phyloP scores from a whole-genome alignment of 2,888 invertebrate species.

The Abrostola tripartita region DNA sequence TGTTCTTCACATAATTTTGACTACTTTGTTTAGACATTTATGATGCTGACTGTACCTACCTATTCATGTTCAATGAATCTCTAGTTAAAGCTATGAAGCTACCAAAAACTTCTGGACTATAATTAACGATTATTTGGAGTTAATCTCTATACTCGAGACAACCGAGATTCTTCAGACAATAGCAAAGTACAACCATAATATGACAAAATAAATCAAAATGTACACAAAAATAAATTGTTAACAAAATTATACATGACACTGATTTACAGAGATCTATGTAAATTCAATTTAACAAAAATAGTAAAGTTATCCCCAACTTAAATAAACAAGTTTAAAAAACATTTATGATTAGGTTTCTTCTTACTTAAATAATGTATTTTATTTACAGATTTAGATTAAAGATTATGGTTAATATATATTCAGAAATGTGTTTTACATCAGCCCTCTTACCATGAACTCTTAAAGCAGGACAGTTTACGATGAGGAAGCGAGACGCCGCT shows the following conservation, averaged over 20 bases:
- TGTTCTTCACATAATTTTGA: too few species aligned
- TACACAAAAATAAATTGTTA: conserved; percentile 29
- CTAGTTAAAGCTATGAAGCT: too few species aligned
- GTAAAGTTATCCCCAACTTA: conserved; percentile 10
- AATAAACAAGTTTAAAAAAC: conserved; percentile 14
- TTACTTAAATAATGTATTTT: conserved; percentile 25
- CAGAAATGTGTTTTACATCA: too few species aligned
- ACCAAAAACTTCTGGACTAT: too few species aligned
- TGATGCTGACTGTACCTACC: neutral
- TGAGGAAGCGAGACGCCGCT: too few species aligned
- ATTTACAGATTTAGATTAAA: conserved; percentile 39
- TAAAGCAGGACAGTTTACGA: too few species aligned
- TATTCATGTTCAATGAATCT: too few species aligned
- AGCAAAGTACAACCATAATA: conserved; percentile 17
- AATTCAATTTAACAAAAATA: conserved; percentile 20
- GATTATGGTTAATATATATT: conserved; percentile 5
- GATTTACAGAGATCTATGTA: conserved; percentile 47
- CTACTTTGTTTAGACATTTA: too few species aligned
- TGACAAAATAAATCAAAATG: conserved; percentile 19
- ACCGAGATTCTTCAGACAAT: conserved; percentile 39
- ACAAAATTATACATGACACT: conserved; percentile 27
- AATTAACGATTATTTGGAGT: conserved; percentile 38
- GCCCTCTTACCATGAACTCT: too few species aligned
- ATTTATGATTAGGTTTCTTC: conserved; percentile 1
- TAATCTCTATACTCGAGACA: conserved; percentile 23